Percentiles rank a stretch among this genome's conserved stretches.
Evolutionary conservation across 2,888 invertebrate species (phyloP).

Genomic region (Campoletis raptor): DNA sequence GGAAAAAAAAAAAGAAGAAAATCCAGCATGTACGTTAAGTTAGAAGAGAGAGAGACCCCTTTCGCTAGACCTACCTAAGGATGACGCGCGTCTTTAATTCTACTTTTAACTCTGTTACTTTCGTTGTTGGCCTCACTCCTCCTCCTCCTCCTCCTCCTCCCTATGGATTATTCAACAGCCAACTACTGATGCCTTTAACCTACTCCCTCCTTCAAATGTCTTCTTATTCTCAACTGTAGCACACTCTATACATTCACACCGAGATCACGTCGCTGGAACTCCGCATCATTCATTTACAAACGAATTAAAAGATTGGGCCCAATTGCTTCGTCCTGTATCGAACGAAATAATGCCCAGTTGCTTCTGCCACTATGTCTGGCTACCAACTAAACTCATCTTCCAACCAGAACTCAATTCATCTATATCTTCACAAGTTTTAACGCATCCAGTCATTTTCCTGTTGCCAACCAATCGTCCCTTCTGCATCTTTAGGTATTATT

Average conservation of each 20-base stretch:
- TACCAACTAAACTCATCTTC: neutral
- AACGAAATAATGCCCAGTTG: constrained; percentile 48
- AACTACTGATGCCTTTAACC: neutral
- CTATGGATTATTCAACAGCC: neutral
- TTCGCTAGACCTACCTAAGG: neutral
- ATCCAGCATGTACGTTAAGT: neutral
- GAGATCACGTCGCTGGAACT: constrained; percentile 67
- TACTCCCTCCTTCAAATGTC: neutral
- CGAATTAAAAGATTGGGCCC: constrained; percentile 81
- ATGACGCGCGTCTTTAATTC: neutral
- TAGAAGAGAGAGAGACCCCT: neutral
- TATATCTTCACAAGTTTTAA: neutral
- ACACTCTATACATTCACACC: constrained; percentile 37
- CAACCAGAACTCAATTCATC: neutral
- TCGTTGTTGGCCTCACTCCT: neutral
- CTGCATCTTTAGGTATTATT: no score
- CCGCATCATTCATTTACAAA: constrained; percentile 73
- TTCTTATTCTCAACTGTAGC: constrained; percentile 18
- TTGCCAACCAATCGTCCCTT: no score
- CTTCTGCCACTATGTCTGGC: neutral
- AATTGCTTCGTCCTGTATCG: constrained; percentile 82
- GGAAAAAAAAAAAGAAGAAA: neutral
- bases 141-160: no score
- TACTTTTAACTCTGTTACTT: neutral
- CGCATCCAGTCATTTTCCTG: neutral